Evolutionary conservation across 2,888 invertebrate species (phyloP), one percentile per base, ranked within the genome.

Genomic region (Drosophila greeni): DNA sequence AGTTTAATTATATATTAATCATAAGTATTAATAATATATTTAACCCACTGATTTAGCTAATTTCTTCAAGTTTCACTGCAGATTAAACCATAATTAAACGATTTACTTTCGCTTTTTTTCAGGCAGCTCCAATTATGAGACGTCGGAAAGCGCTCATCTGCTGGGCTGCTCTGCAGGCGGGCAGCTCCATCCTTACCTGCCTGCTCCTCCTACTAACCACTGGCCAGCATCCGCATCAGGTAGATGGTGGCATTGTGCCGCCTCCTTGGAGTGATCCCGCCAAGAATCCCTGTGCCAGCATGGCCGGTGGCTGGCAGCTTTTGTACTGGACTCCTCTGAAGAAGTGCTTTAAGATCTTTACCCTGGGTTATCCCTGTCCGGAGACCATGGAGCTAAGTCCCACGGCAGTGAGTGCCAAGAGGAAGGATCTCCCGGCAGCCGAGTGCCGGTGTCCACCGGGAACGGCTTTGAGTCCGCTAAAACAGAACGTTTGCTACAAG

Each of bases 231-330:
- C 56, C 67, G 14, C 60, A 72, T 8, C 66, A 72, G 39, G 70
- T 74, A 12, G 65, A 83, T 16, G 78, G 84, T 5, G 88, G 87
- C n/a, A 93, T 95, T 68, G 91, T 94, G 75, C 94, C 95, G 34
- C 96, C 96, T 1, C 95, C 95, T 11, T 96, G 96, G 96, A 95
- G 95, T 52, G 93, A 96, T 86, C 93, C 95, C 1, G 90, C 91
- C 70, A 91, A 92, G 78, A 96, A 96, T 88, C 96, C 96, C 0
- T 96, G 96, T 78, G 95, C 95, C 5, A 90, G 92, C 3, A 92
- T 94, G 86, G 93, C 95, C 0, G 91, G 93, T 67, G 95, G 95
- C 47, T 96, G 96, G 96, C 95, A 95, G 82, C 91, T 95, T 85
- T 91, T 96, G 57, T 95, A 93, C 87, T 96, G 95, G 95, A 94